These are phyloP conservation scores for Sciurus niger DNA, from an alignment of 2,113 vertebrate genomes.

Conservation along the genomic window DNA sequence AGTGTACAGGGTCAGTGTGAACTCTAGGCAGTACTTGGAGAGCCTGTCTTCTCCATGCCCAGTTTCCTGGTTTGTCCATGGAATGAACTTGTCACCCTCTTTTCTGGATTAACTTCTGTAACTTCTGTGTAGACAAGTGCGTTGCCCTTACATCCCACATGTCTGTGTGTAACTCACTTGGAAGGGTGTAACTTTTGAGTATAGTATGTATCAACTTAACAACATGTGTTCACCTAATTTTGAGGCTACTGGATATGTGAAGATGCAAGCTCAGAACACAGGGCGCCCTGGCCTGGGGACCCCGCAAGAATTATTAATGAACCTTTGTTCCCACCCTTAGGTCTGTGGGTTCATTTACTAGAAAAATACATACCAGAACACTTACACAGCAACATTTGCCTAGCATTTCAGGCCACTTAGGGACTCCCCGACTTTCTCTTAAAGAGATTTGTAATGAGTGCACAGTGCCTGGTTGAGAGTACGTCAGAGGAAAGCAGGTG, in stretches of 20 bases:
- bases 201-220: not conserved
- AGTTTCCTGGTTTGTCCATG: not conserved
- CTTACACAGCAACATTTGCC: not conserved
- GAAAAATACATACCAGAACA: not conserved
- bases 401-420: not conserved
- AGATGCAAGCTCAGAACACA: too few relatives aligned
- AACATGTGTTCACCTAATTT: not conserved
- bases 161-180: not conserved
- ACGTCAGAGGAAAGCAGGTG: not conserved
- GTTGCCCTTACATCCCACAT: rapidly evolving
- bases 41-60: not conserved
- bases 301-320: not conserved
- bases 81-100: not conserved
- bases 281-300: too few relatives aligned
- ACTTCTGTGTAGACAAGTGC: not conserved
- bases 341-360: not conserved
- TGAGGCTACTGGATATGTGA: not conserved
- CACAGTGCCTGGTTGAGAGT: too few relatives aligned
- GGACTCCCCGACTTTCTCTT: not conserved
- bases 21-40: not conserved
- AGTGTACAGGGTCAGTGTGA: not conserved
- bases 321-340: too few relatives aligned
- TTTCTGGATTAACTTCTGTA: not conserved
- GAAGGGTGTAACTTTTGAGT: not conserved
- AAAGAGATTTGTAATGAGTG: not conserved